Base-by-base conservation (phyloP, 1,140 invertebrate genomes). In the Pseudomyrmex pallidus region DNA sequence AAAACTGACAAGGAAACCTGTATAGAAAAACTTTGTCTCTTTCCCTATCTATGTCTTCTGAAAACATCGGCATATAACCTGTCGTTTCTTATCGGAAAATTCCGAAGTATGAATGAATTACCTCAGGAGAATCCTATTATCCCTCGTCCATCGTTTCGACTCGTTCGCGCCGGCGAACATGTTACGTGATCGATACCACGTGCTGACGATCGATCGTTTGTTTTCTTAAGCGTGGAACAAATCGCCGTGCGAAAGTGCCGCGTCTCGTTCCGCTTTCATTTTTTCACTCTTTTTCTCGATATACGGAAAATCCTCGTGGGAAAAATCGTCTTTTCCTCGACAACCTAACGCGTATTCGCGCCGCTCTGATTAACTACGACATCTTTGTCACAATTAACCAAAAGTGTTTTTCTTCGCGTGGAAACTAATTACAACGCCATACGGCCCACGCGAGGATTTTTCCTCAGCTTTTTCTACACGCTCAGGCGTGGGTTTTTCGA, bases 111-210 rank as follows among this genome's bases (percentile, higher is more conserved):
- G 50, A 52, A 77, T 15, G 12, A 74, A 83, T 92, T 94, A 94
- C 94, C 94, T 94, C 70, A 92, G 20, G 7, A 94, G 84, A 67
- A 94, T 89, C 82, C 84, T 91, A 87, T 92, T 93, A 84, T 94
- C 93, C 78, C 93, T 92, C 59, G 90, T 89, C 94, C 94, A 95
- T 85, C 94, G 91, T 91, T 95, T 95, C 22, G 94, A 92, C 73
- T 95, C 94, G 61, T 85, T 88, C 15, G 92, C 94, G 74, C 90
- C 91, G 63, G 93, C 93, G 85, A 95, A 95, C 94, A 95, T 95
- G 85, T 83, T 85, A 80, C 44, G 74, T 57, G 63, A 83, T 57
- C 64, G 78, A 56, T 80, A 13, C 74, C 61, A 76, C 46, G 68
- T 56, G 68, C 25, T 46, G 8, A 56, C 76, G n/a, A 46, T 57